Evolutionary conservation across 2,113 vertebrate species (phyloP).

Genomic region (Pimephales promelas): DNA sequence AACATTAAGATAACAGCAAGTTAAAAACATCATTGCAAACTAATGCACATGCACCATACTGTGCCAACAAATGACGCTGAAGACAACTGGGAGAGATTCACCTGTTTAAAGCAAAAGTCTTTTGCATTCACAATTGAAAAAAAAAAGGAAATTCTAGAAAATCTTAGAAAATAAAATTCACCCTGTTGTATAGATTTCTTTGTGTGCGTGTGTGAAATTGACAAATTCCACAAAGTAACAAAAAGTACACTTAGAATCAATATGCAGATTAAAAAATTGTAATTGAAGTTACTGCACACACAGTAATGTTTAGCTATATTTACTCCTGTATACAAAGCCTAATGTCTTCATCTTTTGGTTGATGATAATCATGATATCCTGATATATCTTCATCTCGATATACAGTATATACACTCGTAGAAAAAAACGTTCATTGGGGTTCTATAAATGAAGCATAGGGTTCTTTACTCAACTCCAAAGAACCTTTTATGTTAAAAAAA

Average conservation of each 20-base stretch:
- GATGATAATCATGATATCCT: constrained; percentile 9
- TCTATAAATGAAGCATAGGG: too few relatives aligned
- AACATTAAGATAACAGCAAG: constrained; percentile 7
- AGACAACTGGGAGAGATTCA: constrained; percentile 37
- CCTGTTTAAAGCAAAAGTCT: background rate
- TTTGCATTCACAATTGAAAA: background rate
- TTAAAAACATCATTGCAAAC: background rate
- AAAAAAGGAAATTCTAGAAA: background rate
- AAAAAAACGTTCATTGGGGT: too few relatives aligned
- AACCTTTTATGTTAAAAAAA: too few relatives aligned
- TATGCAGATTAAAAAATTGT: background rate
- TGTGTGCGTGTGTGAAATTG: background rate
- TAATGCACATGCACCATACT: background rate
- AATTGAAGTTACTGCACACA: background rate
- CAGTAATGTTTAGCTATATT: background rate
- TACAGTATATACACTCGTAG: too few relatives aligned
- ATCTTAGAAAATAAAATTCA: background rate
- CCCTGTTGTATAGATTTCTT: background rate
- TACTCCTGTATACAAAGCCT: background rate
- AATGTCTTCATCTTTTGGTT: background rate
- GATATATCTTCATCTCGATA: constrained; percentile 3
- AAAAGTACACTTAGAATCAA: background rate
- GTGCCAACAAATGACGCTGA: constrained; percentile 50
- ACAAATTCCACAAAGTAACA: background rate
- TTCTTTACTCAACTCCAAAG: too few relatives aligned